These are phyloP conservation scores for Cephalopterus ornatus DNA, from an alignment of 2,113 vertebrate genomes.

Conservation along the genomic window DNA sequence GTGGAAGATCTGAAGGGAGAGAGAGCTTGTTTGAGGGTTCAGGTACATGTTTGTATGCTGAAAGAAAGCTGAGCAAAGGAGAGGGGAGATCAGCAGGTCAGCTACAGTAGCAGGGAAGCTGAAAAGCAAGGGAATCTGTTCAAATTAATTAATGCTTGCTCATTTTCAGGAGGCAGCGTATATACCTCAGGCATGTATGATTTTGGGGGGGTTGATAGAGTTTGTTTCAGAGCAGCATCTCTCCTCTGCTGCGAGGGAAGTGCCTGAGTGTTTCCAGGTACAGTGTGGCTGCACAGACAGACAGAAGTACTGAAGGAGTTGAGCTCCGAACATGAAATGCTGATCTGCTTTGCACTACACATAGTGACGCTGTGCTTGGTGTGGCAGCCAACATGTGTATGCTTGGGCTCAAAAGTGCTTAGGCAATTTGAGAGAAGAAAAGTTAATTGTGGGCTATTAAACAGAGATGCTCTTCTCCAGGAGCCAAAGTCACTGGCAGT, in stretches of 20 bases:
- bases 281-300: background rate
- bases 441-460: background rate
- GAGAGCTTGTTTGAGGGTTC: background rate
- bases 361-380: background rate
- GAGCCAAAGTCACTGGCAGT: background rate
- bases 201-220: background rate
- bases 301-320: background rate
- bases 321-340: accelerated
- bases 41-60: background rate
- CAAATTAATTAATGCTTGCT: background rate
- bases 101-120: background rate
- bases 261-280: background rate
- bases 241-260: background rate
- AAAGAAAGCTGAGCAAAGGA: background rate
- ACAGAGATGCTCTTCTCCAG: background rate
- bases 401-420: background rate
- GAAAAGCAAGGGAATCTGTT: background rate
- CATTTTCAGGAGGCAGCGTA: background rate
- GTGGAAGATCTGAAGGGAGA: background rate
- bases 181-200: background rate
- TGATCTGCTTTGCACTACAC: background rate
- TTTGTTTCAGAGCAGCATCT: background rate
- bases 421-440: background rate
- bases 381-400: background rate
- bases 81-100: background rate